Conservation (phyloP, 1,140 invertebrate genomes). For the Sinonovacula constricta region DNA sequence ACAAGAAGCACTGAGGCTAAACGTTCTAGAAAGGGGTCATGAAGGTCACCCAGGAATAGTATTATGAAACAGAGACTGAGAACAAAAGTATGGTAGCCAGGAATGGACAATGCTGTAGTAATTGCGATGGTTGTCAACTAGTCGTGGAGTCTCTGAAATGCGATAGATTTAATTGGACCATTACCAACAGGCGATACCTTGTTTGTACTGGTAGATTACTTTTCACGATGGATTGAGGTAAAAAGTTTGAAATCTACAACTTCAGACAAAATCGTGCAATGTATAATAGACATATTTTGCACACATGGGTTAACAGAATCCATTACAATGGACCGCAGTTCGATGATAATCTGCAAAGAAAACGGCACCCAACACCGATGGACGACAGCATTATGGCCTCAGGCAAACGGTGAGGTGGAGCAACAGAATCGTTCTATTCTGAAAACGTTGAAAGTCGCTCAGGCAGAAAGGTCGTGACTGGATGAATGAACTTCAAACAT, state of each 20-base stretch:
- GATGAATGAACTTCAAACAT: conserved; percentile 51
- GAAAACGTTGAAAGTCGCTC: conserved; percentile 50
- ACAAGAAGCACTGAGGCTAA: conserved; percentile 5
- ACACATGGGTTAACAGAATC: conserved; percentile 47
- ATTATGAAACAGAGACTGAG: conserved; percentile 42
- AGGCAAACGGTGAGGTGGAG: conserved; percentile 59
- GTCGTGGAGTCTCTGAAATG: conserved; percentile 4
- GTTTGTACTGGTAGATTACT: conserved; percentile 56
- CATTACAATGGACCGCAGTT: conserved; percentile 45
- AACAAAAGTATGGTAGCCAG: conserved; percentile 59
- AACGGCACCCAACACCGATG: conserved; percentile 34
- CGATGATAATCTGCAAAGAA: conserved; percentile 18
- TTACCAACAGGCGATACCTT: conserved; percentile 51
- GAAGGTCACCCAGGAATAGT: conserved; percentile 55
- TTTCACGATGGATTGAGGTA: conserved; percentile 49
- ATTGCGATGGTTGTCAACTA: conserved; percentile 53
- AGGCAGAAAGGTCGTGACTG: conserved; percentile 49
- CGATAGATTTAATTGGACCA: conserved; percentile 32
- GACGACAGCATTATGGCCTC: conserved; percentile 47
- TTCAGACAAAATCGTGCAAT: conserved; percentile 29
- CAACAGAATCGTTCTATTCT: conserved; percentile 48
- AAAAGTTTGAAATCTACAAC: conserved; percentile 31
- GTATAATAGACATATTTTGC: conserved; percentile 38
- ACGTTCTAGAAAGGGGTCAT: conserved; percentile 48
- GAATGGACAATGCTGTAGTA: conserved; percentile 54